Percentiles rank a stretch among this genome's conserved stretches.
Conservation (phyloP, 1,140 invertebrate species). For the Neodiprion fabricii region DNA sequence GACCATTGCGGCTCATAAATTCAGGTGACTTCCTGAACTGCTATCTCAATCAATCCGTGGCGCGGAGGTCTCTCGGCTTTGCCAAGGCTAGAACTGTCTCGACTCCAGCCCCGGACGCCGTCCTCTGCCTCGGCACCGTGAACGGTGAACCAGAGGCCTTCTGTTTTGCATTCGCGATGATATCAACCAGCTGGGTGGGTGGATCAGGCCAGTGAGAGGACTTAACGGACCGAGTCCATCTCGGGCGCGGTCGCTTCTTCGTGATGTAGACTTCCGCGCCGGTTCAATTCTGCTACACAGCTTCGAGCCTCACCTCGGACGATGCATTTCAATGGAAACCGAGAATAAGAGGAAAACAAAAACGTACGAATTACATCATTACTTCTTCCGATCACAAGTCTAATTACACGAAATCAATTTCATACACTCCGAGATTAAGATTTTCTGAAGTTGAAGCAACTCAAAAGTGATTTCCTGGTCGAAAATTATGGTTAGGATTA, state of each 20-base stretch:
- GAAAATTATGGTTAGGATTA: no score
- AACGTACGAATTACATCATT: neutral
- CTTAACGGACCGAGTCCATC: conserved; percentile 6
- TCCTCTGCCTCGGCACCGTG: neutral
- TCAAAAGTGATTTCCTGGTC: no score
- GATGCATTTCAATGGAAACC: no score
- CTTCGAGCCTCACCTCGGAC: neutral
- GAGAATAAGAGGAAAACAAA: no score
- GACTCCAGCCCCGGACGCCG: neutral
- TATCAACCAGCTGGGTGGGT: conserved; percentile 4
- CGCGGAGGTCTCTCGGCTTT: neutral
- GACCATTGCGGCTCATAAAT: conserved; percentile 2
- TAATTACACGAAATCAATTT: neutral
- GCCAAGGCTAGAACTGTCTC: neutral
- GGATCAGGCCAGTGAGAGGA: neutral
- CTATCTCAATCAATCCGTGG: neutral
- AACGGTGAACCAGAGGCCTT: conserved; percentile 3
- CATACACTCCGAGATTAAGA: neutral
- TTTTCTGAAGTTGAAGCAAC: no score
- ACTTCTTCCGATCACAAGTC: no score
- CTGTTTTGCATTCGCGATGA: neutral
- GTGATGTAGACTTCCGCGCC: neutral
- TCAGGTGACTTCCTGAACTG: conserved; percentile 6
- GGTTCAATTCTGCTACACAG: neutral
- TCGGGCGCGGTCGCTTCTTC: conserved; percentile 2